phyloP scores from a whole-genome alignment of 1,140 invertebrate species.

The Lordiphosa collinella region DNA sequence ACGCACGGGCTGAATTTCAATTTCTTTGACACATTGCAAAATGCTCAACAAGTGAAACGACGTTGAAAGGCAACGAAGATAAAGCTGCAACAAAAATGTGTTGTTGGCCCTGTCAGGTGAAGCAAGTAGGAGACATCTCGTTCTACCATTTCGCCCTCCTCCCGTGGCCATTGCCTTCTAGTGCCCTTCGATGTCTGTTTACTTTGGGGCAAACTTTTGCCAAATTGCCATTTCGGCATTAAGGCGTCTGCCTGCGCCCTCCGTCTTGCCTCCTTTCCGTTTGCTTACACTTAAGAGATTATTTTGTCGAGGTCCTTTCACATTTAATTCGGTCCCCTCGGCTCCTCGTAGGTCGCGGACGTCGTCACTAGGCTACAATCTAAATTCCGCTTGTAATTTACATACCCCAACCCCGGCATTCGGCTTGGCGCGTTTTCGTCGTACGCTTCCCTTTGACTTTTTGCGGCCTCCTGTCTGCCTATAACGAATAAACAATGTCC shows the following conservation, averaged over 20 bases:
- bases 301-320: constrained; percentile 64
- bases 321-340: constrained; percentile 45
- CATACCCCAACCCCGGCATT: constrained; percentile 19
- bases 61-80: constrained; percentile 16
- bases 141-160: constrained; percentile 10
- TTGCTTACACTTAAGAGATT: constrained; percentile 66
- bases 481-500: constrained; percentile 63
- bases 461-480: constrained; percentile 16
- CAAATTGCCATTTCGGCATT: constrained; percentile 73
- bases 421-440: constrained; percentile 24
- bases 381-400: constrained; percentile 73
- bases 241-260: constrained; percentile 20
- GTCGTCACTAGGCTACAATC: constrained; percentile 57
- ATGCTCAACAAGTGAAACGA: constrained; percentile 47
- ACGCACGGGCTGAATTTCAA: constrained; percentile 58
- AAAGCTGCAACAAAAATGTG: constrained; percentile 2
- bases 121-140: constrained; percentile 29
- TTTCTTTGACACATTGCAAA: constrained; percentile 64
- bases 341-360: constrained; percentile 22
- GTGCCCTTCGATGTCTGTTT: constrained; percentile 16
- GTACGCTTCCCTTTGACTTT: constrained; percentile 29
- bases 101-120: constrained; percentile 18
- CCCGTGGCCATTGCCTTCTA: constrained; percentile 1
- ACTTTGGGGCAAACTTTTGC: constrained; percentile 52
- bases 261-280: constrained; percentile 5